Evolutionary conservation across 1,140 invertebrate species (phyloP).

Genomic region (Elymnias hypermnestra): DNA sequence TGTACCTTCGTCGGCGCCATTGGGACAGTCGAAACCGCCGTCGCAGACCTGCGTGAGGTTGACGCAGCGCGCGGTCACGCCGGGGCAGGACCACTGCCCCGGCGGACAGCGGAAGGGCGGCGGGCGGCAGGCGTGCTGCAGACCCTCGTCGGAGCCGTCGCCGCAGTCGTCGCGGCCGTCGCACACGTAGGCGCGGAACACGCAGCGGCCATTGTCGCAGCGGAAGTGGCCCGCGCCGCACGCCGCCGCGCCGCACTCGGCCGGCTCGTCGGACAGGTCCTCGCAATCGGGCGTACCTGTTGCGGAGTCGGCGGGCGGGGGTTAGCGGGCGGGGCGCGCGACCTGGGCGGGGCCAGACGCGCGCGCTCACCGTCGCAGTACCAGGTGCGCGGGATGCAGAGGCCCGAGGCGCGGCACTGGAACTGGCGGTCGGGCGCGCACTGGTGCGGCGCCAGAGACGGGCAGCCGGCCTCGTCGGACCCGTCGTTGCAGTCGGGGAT

Average conservation of each 20-base stretch:
- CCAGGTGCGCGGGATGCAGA: conserved; percentile 96
- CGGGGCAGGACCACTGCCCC: conserved; percentile 90
- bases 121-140: conserved; percentile 84
- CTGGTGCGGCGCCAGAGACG: conserved; percentile 87
- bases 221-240: conserved; percentile 88
- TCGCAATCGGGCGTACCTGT: conserved; percentile 89
- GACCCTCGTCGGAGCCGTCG: conserved; percentile 94
- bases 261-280: conserved; percentile 93
- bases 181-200: conserved; percentile 96
- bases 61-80: conserved; percentile 85
- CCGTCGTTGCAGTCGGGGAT: conserved; percentile 95
- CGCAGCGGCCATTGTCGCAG: conserved; percentile 92
- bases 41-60: conserved; percentile 91
- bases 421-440: conserved; percentile 94
- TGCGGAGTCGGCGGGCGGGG: background rate
- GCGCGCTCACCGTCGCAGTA: conserved; percentile 88
- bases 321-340: too few species aligned
- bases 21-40: conserved; percentile 90
- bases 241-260: conserved; percentile 86
- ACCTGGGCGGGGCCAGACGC: too few species aligned
- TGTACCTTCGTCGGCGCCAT: too few species aligned
- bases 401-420: conserved; percentile 88
- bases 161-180: conserved; percentile 97
- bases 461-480: conserved; percentile 92
- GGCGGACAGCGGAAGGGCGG: conserved; percentile 84